phyloP scores from a whole-genome alignment of 2,888 invertebrate genomes.

The Trissolcus japonicus region DNA sequence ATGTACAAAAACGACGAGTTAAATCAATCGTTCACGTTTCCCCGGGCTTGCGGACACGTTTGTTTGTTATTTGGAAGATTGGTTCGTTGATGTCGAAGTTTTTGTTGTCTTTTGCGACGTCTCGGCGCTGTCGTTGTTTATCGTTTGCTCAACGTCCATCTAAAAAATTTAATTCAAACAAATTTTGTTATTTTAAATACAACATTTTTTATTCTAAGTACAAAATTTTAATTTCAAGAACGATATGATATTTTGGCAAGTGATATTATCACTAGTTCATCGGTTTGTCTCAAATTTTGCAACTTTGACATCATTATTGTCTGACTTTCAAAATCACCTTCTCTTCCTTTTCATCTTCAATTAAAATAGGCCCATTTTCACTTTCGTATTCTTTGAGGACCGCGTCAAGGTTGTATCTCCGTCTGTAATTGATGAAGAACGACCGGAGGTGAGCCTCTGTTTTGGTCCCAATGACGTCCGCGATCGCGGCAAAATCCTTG shows the following conservation, averaged over 20 bases:
- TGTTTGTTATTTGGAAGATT: slow-evolving; percentile 73
- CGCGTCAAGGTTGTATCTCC: slow-evolving; percentile 91
- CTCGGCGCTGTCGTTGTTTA: slow-evolving; percentile 69
- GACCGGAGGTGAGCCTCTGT: slow-evolving; percentile 94
- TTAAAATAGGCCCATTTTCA: slow-evolving; percentile 80
- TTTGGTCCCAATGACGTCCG: slow-evolving; percentile 96
- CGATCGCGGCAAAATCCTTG: slow-evolving; percentile 94
- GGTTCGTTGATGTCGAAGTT: slow-evolving; percentile 66
- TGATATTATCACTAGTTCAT: no score
- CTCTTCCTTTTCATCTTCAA: slow-evolving; percentile 75
- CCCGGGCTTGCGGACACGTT: slow-evolving; percentile 48
- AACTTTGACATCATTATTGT: no score
- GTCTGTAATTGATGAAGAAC: slow-evolving; percentile 93
- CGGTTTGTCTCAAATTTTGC: no score
- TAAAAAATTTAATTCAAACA: slow-evolving; percentile 54
- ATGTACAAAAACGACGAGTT: slow-evolving; percentile 6
- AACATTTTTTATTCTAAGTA: no score
- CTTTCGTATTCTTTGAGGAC: slow-evolving; percentile 91
- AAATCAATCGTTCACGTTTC: slow-evolving; percentile 53
- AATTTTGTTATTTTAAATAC: no score
- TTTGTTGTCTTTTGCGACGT: slow-evolving; percentile 71
- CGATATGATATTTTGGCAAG: no score
- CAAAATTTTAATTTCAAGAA: no score
- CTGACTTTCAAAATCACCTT: slow-evolving; percentile 65
- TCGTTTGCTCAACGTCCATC: slow-evolving; percentile 73